These are phyloP conservation scores for Philopedon plagiatum DNA, from an alignment of 2,888 invertebrate species.

Conservation along the genomic window DNA sequence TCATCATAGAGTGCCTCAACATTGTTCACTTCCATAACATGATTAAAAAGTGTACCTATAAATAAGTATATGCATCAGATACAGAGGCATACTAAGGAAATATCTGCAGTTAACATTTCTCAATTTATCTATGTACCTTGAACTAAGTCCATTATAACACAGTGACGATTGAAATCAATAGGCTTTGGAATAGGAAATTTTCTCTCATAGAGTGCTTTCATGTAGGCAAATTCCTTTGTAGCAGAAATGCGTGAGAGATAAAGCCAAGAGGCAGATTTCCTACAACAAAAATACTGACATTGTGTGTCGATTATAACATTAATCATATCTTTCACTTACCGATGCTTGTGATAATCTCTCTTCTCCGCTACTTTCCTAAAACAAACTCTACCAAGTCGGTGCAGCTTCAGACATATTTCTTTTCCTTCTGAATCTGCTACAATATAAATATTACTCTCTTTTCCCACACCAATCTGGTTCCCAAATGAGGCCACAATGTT, in stretches of 20 bases:
- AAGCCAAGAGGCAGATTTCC: constrained; percentile 93
- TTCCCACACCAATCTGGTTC: constrained; percentile 98
- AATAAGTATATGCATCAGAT: background rate
- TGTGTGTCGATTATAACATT: too few species aligned
- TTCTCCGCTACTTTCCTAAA: constrained; percentile 97
- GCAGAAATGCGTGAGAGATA: constrained; percentile 97
- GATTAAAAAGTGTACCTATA: constrained; percentile 76
- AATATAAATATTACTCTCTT: constrained; percentile 97
- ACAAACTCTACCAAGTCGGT: constrained; percentile 94
- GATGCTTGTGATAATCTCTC: constrained; percentile 95
- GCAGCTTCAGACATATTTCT: constrained; percentile 91
- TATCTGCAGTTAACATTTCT: background rate
- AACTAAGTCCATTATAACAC: constrained; percentile 96
- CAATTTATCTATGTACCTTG: constrained; percentile 70
- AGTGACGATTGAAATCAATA: constrained; percentile 94
- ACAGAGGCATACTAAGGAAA: background rate
- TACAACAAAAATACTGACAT: constrained; percentile 55
- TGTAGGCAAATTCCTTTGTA: constrained; percentile 97
- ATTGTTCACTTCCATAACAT: constrained; percentile 76
- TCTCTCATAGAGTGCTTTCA: constrained; percentile 92
- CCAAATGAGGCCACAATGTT: constrained; percentile 90
- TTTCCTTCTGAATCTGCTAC: constrained; percentile 86
- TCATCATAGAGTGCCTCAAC: constrained; percentile 89
- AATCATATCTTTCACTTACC: constrained; percentile 64
- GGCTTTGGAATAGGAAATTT: constrained; percentile 97